Evolutionary conservation across 2,113 vertebrate species (phyloP), one percentile per base, ranked within the genome.

Genomic region (Ictidomys tridecemlineatus): DNA sequence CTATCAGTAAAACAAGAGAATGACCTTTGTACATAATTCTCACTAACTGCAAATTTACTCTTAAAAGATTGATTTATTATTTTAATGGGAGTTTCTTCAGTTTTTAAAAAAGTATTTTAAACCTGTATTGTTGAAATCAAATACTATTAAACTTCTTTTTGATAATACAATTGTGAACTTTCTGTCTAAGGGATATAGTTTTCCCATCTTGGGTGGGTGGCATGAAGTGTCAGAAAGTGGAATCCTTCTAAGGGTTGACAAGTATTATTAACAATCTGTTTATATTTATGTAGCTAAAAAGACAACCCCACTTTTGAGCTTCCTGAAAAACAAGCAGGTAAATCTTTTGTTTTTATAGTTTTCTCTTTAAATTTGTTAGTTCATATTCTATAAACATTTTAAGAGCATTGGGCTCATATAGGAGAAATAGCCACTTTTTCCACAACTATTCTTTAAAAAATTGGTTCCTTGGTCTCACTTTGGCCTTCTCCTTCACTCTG

Each of bases 311-410:
- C 99, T 99, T 89, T 98, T 99, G 98, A 99, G 99, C 99, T 99
- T 99, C 98, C 98, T 99, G 98, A 99, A 99, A 98, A 99, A 99
- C 77, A 99, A 99, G 97, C 99, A 99, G 99, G 99, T 99, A 99
- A 99, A 96, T 86, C 42, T 97, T 95, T 22, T 48, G 90, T 95
- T 78, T 97, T 94, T 87, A 82, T 74, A 78, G 61, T 96, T 98
- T 48, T 94, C 79, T 94, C 78, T 95, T 95, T 77, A 83, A 72
- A 91, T 96, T 96, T 45, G 67, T 93, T 96, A 70, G 42, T 95
- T 97, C 24, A 42, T 18, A 85, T 89, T 92, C n/a, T 92, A 6
- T 96, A 72, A 92, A 82, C 34, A 61, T 93, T 88, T 78, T 51
- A 84, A 56, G 22, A 97, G n/a, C 69, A 56, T 18, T 95, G 79